A percentile compares a stretch with the other conserved stretches of the same genome.
phyloP scores from a whole-genome alignment of 2,888 invertebrate species.

The Idaea dimidiata region DNA sequence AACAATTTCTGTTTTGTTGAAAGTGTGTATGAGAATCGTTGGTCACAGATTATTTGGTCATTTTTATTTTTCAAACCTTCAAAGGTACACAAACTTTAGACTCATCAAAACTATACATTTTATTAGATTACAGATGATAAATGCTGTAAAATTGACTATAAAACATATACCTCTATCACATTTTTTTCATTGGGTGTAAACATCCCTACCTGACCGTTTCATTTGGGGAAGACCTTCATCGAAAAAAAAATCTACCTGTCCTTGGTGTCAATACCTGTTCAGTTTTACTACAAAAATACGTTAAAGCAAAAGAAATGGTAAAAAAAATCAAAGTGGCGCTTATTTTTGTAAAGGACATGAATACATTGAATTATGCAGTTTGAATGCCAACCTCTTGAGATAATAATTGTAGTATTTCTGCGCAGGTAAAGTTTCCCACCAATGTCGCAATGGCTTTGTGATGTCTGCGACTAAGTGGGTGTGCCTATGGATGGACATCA shows the following conservation, averaged over 20 bases:
- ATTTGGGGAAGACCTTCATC: conserved; percentile 55
- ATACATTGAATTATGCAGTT: conserved; percentile 44
- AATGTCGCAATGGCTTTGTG: background rate
- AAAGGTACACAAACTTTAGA: too few relatives aligned
- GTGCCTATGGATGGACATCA: conserved; percentile 36
- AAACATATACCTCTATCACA: background rate
- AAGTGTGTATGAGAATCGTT: too few relatives aligned
- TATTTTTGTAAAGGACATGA: conserved; percentile 50
- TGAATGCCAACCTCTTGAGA: conserved; percentile 49
- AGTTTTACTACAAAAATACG: conserved; percentile 68
- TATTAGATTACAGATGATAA: conserved; percentile 7
- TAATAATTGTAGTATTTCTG: conserved; percentile 38
- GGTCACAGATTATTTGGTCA: too few relatives aligned
- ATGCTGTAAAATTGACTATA: background rate
- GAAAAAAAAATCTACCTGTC: conserved; percentile 63
- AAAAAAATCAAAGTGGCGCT: conserved; percentile 68
- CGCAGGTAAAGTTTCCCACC: conserved; percentile 19
- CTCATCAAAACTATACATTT: too few relatives aligned
- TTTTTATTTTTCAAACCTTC: too few relatives aligned
- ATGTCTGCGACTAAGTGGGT: conserved; percentile 37
- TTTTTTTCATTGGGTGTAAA: background rate
- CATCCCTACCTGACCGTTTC: conserved; percentile 10
- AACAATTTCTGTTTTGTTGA: too few relatives aligned
- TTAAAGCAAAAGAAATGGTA: conserved; percentile 45
- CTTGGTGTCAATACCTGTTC: conserved; percentile 46